Base-by-base conservation (phyloP, 2,797 vertebrate genomes). In the Limosa lapponica region DNA sequence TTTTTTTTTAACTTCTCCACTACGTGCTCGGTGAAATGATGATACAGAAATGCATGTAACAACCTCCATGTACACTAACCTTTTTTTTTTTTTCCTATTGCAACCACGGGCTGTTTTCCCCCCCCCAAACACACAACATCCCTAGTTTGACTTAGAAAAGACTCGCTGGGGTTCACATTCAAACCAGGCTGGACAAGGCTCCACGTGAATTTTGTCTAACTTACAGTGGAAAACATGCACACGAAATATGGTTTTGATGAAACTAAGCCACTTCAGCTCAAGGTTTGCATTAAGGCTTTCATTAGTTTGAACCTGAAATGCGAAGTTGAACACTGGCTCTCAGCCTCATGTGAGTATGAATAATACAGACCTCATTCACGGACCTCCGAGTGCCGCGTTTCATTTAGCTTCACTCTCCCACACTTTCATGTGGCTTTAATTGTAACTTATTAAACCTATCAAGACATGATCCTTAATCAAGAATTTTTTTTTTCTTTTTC, bases 221-320 rank as follows among this genome's bases (percentile, higher is more conserved):
- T 20, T 43, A 13, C 1, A 0, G 73, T 62, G 66, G 41, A 75
- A 91, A 88, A 52, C 17, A 6, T 4, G 39, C 80, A 57, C 37
- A 55, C 39, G 74, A 82, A 96, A 89, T 71, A 82, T 65, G 82
- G 49, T 51, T 95, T 72, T 54, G 75, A 64, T 94, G 93, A 85
- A 91, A 70, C 25, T 34, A 64, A 91, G 72, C 39, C 34, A 22
- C 87, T 87, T 41, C 48, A 80, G 67, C 74, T 80, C 75, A 3
- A 62, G 69, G 61, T 69, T 79, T 65, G 46, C 82, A 36, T 82
- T 52, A 73, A 64, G 22, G 15, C 39, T 90, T 95, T 91, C 65
- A 49, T 90, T 81, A 72, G 49, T 25, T 66, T 1, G 5, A 74
- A 46, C 13, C 18, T 16, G 61, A 88, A 86, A 91, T 25, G 46